Conservation (phyloP, 2,888 invertebrate genomes). For the Drosophila ezoana region DNA sequence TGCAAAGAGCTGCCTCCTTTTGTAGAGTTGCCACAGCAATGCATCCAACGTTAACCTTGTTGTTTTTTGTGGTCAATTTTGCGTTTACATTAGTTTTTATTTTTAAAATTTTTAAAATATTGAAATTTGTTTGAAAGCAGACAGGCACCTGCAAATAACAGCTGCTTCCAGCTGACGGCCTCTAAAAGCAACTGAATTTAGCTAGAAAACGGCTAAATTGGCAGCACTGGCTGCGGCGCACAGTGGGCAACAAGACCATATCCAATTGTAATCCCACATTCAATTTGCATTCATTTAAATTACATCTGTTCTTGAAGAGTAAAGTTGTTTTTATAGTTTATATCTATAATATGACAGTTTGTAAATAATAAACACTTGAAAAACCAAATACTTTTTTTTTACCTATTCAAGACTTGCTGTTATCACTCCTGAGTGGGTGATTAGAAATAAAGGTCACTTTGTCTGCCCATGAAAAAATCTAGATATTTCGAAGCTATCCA, state of each 20-base stretch:
- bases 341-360: neutral
- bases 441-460: neutral
- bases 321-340: too few relatives aligned
- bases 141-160: too few relatives aligned
- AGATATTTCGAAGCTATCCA: neutral
- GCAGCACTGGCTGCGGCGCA: neutral
- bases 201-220: too few relatives aligned
- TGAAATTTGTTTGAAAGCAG: too few relatives aligned
- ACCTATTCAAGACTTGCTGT: neutral
- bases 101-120: too few relatives aligned
- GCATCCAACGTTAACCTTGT: too few relatives aligned
- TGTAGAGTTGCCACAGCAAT: too few relatives aligned
- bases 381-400: neutral
- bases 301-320: neutral
- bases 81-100: too few relatives aligned
- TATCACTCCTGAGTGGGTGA: neutral
- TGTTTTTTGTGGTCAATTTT: too few relatives aligned
- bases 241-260: constrained; percentile 9
- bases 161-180: too few relatives aligned
- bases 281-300: neutral
- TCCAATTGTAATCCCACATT: neutral
- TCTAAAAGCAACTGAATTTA: too few relatives aligned
- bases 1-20: too few relatives aligned
- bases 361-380: neutral
- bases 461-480: constrained; percentile 5